Conservation (phyloP, 2,113 vertebrate species). For the Pteropus alecto region DNA sequence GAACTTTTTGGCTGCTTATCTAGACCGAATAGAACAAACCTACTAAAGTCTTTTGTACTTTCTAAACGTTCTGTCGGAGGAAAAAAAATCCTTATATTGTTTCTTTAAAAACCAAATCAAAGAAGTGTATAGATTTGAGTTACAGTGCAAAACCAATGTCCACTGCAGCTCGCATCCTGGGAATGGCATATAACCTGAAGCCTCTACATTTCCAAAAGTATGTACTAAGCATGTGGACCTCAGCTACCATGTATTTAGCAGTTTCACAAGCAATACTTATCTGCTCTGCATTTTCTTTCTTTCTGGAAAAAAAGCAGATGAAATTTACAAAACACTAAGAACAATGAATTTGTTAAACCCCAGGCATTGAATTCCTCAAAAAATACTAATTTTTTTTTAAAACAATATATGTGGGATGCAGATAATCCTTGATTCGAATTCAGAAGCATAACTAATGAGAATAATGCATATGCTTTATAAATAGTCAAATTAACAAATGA, state of each 20-base stretch:
- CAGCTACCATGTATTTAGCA: not conserved
- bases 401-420: not conserved
- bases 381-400: not conserved
- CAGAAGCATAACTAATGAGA: not conserved
- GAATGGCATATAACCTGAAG: not conserved
- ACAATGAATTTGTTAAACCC: not conserved
- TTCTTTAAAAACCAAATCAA: slow-evolving; percentile 10
- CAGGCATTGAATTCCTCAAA: not conserved
- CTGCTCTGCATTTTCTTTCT: not conserved
- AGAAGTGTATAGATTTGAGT: not conserved
- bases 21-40: slow-evolving; percentile 33
- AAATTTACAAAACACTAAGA: not conserved
- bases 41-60: not conserved
- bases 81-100: not conserved
- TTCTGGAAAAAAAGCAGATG: not conserved
- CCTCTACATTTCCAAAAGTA: fast-evolving
- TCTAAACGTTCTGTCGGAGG: not conserved
- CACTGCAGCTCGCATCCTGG: not conserved
- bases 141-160: not conserved
- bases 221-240: not conserved
- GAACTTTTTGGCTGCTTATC: slow-evolving; percentile 50
- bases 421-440: not conserved
- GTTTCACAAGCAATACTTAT: not conserved
- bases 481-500: not conserved
- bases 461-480: not conserved